Conservation (phyloP, 2,797 vertebrate species). For the Pipistrellus pipistrellus region DNA sequence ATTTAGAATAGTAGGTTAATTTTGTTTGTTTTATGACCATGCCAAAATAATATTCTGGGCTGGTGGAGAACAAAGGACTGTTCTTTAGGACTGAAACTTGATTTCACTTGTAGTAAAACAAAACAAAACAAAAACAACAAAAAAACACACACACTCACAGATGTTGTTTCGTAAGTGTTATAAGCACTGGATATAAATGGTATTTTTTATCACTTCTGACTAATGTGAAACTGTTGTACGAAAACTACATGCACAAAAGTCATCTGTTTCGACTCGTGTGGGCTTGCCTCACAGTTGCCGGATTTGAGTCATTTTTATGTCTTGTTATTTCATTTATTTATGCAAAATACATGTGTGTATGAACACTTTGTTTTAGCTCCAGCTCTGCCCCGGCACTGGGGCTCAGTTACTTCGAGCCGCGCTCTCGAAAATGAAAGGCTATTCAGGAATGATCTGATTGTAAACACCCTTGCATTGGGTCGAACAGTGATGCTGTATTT, state of each 20-base stretch:
- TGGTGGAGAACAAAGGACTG: constrained; percentile 96
- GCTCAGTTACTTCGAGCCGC: constrained; percentile 90
- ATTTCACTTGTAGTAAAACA: constrained; percentile 94
- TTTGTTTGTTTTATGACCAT: constrained; percentile 94
- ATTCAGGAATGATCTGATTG: constrained; percentile 91
- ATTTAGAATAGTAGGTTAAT: constrained; percentile 93
- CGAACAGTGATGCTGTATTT: constrained; percentile 93
- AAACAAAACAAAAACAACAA: constrained; percentile 90
- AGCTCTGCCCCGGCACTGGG: constrained; percentile 92
- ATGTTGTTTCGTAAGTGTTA: constrained; percentile 98
- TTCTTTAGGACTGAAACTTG: constrained; percentile 98
- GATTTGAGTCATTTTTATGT: constrained; percentile 96
- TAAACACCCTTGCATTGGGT: constrained; percentile 91
- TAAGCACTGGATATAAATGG: constrained; percentile 99
- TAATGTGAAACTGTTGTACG: constrained; percentile 99
- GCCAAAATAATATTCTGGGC: constrained; percentile 95
- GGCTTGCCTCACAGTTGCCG: constrained; percentile 96
- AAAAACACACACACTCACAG: constrained; percentile 93
- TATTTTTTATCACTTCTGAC: constrained; percentile 99
- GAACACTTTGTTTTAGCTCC: constrained; percentile 98
- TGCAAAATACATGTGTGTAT: constrained; percentile 97
- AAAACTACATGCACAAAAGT: constrained; percentile 97
- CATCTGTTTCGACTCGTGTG: constrained; percentile 96
- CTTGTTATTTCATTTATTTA: constrained; percentile 99
- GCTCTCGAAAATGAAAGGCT: constrained; percentile 91